phyloP scores from a whole-genome alignment of 2,888 invertebrate genomes.

The Lasioglossum lativentre region DNA sequence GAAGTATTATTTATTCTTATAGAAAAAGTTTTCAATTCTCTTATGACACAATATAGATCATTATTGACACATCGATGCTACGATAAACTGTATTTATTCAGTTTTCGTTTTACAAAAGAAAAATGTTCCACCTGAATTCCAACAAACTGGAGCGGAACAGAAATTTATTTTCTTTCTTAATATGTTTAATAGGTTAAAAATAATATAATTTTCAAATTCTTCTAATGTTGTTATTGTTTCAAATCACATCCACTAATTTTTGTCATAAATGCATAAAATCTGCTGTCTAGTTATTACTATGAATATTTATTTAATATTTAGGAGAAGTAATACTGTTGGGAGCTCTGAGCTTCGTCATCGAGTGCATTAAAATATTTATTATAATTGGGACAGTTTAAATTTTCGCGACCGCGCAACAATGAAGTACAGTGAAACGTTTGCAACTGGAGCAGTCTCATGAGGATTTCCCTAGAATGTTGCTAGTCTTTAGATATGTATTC shows the following conservation, averaged over 20 bases:
- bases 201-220: too few relatives aligned
- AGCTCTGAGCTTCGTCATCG: not conserved
- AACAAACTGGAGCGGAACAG: too few relatives aligned
- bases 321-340: not conserved
- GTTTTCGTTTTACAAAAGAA: too few relatives aligned
- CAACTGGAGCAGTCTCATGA: conserved; percentile 50
- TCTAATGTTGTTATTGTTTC: too few relatives aligned
- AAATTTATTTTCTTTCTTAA: too few relatives aligned
- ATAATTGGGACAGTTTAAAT: not conserved
- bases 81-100: too few relatives aligned
- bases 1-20: not conserved
- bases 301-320: not conserved
- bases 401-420: not conserved
- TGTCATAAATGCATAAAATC: too few relatives aligned
- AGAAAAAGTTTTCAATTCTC: not conserved
- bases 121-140: too few relatives aligned
- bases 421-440: conserved; percentile 11
- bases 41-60: not conserved
- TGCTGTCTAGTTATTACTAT: not conserved
- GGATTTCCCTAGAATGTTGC: conserved; percentile 40
- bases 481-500: conserved; percentile 60
- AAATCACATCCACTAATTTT: too few relatives aligned
- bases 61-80: not conserved
- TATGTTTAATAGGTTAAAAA: too few relatives aligned
- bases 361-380: conserved; percentile 4